Percentiles rank a stretch among this genome's conserved stretches.
Conservation (phyloP, 1,140 invertebrate genomes). For the Ceratitis capitata region DNA sequence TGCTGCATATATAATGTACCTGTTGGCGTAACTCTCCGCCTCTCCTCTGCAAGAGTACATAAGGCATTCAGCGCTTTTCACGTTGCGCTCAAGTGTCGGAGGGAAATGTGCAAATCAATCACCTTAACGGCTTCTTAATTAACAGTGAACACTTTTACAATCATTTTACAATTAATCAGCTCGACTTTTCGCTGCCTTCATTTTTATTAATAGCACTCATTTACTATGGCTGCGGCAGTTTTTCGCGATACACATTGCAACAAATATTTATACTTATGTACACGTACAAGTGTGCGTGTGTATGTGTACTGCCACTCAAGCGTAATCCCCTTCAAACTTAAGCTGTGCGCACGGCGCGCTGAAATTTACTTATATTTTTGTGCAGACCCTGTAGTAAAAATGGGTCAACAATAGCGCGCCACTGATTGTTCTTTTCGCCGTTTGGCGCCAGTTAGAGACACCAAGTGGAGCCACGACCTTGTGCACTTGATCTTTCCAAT, state of each 20-base stretch:
- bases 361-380: neutral
- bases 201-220: constrained; percentile 19
- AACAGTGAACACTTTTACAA: constrained; percentile 1
- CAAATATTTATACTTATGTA: neutral
- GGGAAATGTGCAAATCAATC: neutral
- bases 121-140: constrained; percentile 24
- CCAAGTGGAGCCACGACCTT: too few relatives aligned
- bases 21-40: neutral
- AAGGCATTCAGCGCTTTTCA: neutral
- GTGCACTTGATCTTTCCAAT: too few relatives aligned
- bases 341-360: neutral
- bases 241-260: neutral
- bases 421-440: too few relatives aligned
- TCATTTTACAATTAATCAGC: constrained; percentile 17
- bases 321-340: constrained; percentile 18
- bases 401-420: too few relatives aligned
- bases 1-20: neutral
- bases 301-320: neutral
- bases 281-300: too few relatives aligned
- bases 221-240: neutral
- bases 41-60: too few relatives aligned
- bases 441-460: too few relatives aligned
- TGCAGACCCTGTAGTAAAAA: neutral
- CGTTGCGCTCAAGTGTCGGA: neutral
- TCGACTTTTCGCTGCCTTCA: constrained; percentile 21